These are phyloP conservation scores for Tiliqua scincoides DNA, from an alignment of 2,113 vertebrate species.

Conservation along the genomic window DNA sequence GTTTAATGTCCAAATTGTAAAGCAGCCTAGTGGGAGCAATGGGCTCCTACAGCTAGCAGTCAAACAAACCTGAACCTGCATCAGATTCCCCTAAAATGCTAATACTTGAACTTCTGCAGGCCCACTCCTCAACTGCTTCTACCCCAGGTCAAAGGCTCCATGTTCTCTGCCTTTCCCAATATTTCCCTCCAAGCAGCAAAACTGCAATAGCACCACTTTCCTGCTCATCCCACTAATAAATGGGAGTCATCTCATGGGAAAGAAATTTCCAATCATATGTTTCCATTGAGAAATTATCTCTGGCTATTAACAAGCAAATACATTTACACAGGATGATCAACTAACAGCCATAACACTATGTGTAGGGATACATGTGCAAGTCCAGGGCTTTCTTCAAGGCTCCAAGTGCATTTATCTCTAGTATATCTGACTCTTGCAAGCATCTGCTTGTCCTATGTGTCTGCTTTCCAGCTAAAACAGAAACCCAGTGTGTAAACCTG, in stretches of 20 bases:
- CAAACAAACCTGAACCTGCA: background rate
- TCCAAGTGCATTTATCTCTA: background rate
- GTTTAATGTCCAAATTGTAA: background rate
- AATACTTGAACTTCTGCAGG: background rate
- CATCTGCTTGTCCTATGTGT: background rate
- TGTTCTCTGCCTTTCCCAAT: background rate
- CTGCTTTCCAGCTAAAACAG: background rate
- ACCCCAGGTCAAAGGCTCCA: background rate
- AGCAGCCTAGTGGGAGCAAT: background rate
- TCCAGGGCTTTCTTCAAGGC: background rate
- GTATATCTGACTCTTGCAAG: background rate
- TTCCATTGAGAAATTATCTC: background rate
- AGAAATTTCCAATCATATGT: background rate
- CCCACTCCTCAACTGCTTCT: background rate
- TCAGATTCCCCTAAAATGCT: background rate
- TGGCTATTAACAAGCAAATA: background rate
- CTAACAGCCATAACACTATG: background rate
- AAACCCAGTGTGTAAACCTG: background rate
- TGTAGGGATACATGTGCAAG: too few species aligned
- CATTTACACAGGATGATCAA: background rate
- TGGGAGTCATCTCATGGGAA: background rate
- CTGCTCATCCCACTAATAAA: background rate
- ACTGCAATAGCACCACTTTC: background rate
- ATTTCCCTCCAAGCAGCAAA: background rate
- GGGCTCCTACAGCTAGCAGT: background rate